Evolutionary conservation across 2,797 vertebrate genomes (phyloP).

Genomic region (Lindbergichthys nudifrons): DNA sequence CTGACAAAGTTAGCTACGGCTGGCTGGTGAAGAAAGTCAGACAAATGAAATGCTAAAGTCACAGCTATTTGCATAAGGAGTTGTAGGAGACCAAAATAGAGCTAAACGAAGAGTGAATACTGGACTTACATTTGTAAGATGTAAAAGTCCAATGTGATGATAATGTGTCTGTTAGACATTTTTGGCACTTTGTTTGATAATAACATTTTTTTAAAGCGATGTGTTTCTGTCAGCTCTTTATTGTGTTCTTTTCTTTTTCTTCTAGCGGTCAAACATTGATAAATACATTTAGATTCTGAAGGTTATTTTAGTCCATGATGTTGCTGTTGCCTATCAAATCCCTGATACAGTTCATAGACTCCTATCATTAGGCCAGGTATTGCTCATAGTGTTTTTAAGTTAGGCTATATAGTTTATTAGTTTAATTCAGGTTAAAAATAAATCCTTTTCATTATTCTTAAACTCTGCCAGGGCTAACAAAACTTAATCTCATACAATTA

Average conservation of each 20-base stretch:
- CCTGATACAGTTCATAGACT: no score
- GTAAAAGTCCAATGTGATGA: not conserved
- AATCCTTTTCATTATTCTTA: no score
- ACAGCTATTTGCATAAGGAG: no score
- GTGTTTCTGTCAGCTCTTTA: not conserved
- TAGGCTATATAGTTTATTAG: no score
- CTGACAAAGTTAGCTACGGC: not conserved
- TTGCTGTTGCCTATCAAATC: not conserved
- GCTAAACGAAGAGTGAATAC: not conserved
- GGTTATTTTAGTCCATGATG: not conserved
- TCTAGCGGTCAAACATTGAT: not conserved
- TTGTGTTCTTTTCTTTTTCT: not conserved
- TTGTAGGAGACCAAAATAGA: constrained; percentile 12
- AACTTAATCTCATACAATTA: not conserved
- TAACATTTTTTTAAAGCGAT: no score
- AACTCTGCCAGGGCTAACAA: not conserved
- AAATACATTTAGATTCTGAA: not conserved
- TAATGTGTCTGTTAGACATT: not conserved
- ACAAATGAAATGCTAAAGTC: not conserved
- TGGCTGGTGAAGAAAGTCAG: not conserved
- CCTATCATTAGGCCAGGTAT: no score
- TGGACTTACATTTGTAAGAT: not conserved
- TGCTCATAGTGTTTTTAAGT: no score
- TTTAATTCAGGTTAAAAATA: not conserved
- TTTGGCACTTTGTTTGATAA: constrained; percentile 7